Conservation (phyloP, 2,888 invertebrate genomes). For the Torymus auratus region DNA sequence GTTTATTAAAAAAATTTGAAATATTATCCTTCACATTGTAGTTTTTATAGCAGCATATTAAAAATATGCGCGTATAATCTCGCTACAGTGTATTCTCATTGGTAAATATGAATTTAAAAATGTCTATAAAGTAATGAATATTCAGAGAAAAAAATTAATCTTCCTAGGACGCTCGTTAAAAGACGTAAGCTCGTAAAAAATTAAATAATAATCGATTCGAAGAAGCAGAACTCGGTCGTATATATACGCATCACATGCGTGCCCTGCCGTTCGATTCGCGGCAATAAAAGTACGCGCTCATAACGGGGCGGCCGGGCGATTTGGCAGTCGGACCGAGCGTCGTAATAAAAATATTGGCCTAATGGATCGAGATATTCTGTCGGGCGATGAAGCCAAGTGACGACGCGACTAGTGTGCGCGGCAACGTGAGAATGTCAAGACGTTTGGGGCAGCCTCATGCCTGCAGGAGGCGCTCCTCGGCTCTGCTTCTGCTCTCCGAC, state of each 20-base stretch:
- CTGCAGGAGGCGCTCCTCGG: background rate
- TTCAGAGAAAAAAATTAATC: too few species aligned
- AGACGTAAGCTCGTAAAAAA: background rate
- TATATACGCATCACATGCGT: too few species aligned
- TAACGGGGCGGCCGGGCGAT: background rate
- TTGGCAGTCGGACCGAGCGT: background rate
- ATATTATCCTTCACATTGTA: too few species aligned
- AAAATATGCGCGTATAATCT: too few species aligned
- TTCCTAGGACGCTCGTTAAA: background rate
- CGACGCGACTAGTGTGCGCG: background rate
- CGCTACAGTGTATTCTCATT: too few species aligned
- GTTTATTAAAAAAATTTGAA: too few species aligned
- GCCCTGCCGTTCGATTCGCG: background rate
- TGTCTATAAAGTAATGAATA: too few species aligned
- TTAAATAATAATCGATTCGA: constrained; percentile 16
- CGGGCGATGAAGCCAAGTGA: background rate
- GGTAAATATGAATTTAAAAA: too few species aligned
- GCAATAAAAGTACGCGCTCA: constrained; percentile 19
- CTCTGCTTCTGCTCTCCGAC: background rate
- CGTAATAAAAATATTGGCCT: constrained; percentile 31
- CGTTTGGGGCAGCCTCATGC: background rate
- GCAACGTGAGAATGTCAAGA: constrained; percentile 49
- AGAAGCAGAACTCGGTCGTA: background rate
- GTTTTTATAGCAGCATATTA: too few species aligned
- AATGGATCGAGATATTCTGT: constrained; percentile 38